phyloP scores from a whole-genome alignment of 1,140 invertebrate genomes.

The Pygmarrhopalites habei region DNA sequence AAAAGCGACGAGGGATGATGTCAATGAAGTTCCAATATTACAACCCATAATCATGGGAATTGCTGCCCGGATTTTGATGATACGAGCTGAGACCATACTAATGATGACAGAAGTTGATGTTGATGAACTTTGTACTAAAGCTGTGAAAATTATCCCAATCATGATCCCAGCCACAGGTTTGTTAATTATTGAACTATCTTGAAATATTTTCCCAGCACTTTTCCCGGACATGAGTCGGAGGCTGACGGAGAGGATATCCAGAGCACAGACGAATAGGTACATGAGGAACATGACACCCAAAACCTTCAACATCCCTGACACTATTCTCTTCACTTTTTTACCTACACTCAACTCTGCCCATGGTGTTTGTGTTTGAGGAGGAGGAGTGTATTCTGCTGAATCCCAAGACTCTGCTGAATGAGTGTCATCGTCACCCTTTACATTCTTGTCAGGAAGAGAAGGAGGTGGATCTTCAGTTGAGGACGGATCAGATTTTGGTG shows the following conservation, averaged over 20 bases:
- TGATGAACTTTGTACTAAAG: constrained; percentile 55
- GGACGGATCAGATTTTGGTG: too few species aligned
- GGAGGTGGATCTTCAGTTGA: not conserved
- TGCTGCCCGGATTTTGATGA: constrained; percentile 48
- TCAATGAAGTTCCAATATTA: constrained; percentile 55
- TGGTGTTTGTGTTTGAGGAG: not conserved
- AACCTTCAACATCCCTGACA: not conserved
- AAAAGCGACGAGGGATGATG: constrained; percentile 53
- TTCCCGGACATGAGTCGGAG: constrained; percentile 52
- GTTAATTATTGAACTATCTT: constrained; percentile 46
- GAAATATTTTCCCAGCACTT: constrained; percentile 45
- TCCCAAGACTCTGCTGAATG: not conserved
- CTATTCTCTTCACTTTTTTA: not conserved
- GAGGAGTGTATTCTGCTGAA: not conserved
- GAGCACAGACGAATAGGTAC: constrained; percentile 54
- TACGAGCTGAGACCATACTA: constrained; percentile 53
- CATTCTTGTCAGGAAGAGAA: too few species aligned
- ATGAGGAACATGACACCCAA: constrained; percentile 37
- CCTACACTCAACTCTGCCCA: not conserved
- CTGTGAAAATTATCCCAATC: constrained; percentile 55
- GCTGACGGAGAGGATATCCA: constrained; percentile 51
- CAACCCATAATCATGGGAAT: constrained; percentile 55
- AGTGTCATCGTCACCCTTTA: not conserved
- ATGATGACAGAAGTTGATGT: constrained; percentile 57
- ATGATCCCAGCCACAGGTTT: constrained; percentile 53